Evolutionary conservation across 1,140 invertebrate genomes (phyloP).

Genomic region (Lepidurus packardi): DNA sequence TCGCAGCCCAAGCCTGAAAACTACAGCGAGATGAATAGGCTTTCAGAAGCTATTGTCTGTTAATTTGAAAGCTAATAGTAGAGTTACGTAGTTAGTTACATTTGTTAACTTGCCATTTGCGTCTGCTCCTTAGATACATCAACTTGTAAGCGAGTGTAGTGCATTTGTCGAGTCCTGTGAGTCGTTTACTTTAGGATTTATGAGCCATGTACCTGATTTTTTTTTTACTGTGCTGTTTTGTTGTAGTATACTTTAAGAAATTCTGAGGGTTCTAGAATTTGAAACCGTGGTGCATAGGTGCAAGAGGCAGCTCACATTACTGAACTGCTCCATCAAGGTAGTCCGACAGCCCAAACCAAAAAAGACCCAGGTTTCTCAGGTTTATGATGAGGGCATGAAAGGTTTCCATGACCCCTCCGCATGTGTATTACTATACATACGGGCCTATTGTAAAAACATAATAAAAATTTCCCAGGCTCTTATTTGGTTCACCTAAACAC

Average conservation of each 20-base stretch:
- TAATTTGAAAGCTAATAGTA: too few species aligned
- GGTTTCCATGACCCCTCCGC: neutral
- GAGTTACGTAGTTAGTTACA: too few species aligned
- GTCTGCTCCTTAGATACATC: neutral
- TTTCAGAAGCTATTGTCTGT: too few species aligned
- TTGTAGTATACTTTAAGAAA: neutral
- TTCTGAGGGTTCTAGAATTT: neutral
- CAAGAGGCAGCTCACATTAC: neutral
- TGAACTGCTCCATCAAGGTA: constrained; percentile 21
- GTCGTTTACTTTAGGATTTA: neutral
- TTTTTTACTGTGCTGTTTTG: neutral
- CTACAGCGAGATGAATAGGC: too few species aligned
- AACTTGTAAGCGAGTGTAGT: neutral
- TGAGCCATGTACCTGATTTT: neutral
- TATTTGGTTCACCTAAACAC: neutral
- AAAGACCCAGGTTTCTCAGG: constrained; percentile 13
- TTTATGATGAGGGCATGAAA: constrained; percentile 19
- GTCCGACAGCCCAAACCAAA: constrained; percentile 3
- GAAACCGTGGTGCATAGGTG: constrained; percentile 7
- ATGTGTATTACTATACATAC: constrained; percentile 3
- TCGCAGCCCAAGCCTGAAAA: too few species aligned
- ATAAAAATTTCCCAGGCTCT: neutral
- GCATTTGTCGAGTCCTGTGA: neutral
- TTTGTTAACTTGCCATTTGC: too few species aligned
- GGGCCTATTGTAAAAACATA: constrained; percentile 18